A percentile compares a stretch with the other conserved stretches of the same genome.
phyloP scores from a whole-genome alignment of 2,888 invertebrate species.

The Gymnocheta viridis region DNA sequence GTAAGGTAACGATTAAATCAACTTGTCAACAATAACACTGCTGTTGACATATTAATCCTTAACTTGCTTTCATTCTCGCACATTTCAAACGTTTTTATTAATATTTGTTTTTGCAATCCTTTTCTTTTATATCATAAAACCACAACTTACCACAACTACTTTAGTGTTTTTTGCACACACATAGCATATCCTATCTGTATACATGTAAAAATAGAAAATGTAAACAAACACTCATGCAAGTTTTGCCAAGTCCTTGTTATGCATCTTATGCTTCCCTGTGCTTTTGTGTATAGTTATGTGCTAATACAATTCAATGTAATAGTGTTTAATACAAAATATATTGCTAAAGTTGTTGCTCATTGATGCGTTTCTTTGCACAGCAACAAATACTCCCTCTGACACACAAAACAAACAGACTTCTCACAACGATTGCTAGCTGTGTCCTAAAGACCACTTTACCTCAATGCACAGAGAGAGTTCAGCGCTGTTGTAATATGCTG shows the following conservation, averaged over 20 bases:
- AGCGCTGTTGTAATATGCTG: not conserved
- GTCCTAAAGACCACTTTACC: conserved; percentile 57
- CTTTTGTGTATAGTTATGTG: not conserved
- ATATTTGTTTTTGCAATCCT: not conserved
- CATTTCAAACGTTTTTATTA: conserved; percentile 14
- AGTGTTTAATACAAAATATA: conserved; percentile 50
- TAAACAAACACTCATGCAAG: not conserved
- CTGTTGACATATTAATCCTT: conserved; percentile 62
- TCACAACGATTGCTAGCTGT: conserved; percentile 21
- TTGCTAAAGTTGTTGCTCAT: conserved; percentile 62
- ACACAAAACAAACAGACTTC: conserved; percentile 39
- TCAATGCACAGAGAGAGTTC: conserved; percentile 19
- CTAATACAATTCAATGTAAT: conserved; percentile 9
- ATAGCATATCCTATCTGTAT: not conserved
- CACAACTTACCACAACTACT: conserved; percentile 20
- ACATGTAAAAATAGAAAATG: not conserved
- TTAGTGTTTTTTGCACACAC: not conserved
- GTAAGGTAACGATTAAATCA: conserved; percentile 59
- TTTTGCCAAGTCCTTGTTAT: conserved; percentile 3
- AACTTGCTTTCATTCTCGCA: conserved; percentile 24
- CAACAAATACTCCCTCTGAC: conserved; percentile 5
- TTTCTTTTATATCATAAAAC: not conserved
- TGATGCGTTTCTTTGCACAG: conserved; percentile 63
- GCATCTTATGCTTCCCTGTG: not conserved
- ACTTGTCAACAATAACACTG: conserved; percentile 64